These are phyloP conservation scores for Phodopus roborovskii DNA, from an alignment of 2,113 vertebrate genomes.

Conservation along the genomic window DNA sequence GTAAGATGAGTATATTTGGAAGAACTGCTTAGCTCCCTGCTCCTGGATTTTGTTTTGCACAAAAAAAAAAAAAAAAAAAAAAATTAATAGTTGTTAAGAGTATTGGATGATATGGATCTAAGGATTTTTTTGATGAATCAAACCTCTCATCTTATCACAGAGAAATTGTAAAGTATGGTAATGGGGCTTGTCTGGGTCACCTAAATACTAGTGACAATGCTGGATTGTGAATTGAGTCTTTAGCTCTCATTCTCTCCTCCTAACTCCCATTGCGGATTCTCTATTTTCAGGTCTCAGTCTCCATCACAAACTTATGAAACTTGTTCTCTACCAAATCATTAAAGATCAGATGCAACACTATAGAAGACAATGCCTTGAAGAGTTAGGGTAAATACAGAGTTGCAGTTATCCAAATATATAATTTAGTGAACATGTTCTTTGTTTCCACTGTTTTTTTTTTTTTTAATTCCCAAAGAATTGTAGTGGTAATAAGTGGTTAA, in stretches of 20 bases:
- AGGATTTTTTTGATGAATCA: conserved; percentile 6
- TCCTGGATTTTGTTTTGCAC: not conserved
- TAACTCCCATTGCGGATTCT: not conserved
- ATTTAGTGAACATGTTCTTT: conserved; percentile 24
- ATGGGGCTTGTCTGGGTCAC: not conserved
- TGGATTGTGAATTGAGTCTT: not conserved
- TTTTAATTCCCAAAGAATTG: conserved; percentile 63
- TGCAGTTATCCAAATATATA: conserved; percentile 19
- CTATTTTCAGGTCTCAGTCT: not conserved
- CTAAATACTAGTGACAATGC: not conserved
- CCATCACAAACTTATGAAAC: not conserved
- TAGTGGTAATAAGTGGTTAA: conserved; percentile 72
- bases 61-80: too few species aligned
- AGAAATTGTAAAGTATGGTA: not conserved
- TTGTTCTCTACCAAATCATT: conserved; percentile 14
- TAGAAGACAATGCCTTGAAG: conserved; percentile 22
- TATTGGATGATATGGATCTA: not conserved
- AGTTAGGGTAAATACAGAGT: not conserved
- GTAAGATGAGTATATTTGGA: not conserved
- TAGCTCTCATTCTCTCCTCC: not conserved
- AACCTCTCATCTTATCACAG: not conserved
- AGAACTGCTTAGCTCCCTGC: not conserved
- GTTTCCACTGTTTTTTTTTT: conserved; percentile 54
- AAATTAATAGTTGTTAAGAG: conserved; percentile 30
- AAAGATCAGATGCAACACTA: not conserved